These are phyloP conservation scores for Taxidea taxus DNA, from an alignment of 2,113 vertebrate genomes.

Conservation along the genomic window DNA sequence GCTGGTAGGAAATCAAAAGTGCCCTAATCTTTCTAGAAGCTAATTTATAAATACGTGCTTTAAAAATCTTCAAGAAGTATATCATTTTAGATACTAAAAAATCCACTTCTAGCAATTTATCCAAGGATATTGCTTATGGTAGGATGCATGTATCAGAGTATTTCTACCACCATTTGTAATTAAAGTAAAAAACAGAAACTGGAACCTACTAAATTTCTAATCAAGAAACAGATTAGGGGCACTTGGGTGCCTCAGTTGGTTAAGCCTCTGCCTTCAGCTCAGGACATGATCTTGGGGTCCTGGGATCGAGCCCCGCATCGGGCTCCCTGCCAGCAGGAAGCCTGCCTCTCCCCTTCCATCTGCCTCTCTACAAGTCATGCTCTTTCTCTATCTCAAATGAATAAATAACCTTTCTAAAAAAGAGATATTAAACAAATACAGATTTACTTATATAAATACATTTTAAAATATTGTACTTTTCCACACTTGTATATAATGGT, in stretches of 20 bases:
- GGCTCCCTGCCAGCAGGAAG: neutral
- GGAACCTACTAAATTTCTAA: neutral
- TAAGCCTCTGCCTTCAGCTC: neutral
- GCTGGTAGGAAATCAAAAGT: neutral
- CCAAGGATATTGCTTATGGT: neutral
- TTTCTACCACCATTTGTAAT: neutral
- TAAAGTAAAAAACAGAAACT: neutral
- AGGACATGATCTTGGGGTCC: neutral
- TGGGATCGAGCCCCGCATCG: neutral
- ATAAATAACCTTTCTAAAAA: neutral
- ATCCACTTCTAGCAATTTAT: neutral
- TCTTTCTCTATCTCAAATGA: neutral
- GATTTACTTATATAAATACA: neutral
- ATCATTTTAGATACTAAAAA: neutral
- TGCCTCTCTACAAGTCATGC: neutral
- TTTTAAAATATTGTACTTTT: neutral
- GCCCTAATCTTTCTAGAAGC: neutral
- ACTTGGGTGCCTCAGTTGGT: neutral
- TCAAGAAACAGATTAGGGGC: neutral
- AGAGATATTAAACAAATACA: neutral
- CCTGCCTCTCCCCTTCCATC: neutral
- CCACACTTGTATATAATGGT: neutral
- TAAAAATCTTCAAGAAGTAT: neutral
- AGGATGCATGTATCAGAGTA: neutral
- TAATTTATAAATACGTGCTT: neutral